Evolutionary conservation across 2,797 vertebrate genomes (phyloP).

Genomic region (Aeoliscus strigatus): DNA sequence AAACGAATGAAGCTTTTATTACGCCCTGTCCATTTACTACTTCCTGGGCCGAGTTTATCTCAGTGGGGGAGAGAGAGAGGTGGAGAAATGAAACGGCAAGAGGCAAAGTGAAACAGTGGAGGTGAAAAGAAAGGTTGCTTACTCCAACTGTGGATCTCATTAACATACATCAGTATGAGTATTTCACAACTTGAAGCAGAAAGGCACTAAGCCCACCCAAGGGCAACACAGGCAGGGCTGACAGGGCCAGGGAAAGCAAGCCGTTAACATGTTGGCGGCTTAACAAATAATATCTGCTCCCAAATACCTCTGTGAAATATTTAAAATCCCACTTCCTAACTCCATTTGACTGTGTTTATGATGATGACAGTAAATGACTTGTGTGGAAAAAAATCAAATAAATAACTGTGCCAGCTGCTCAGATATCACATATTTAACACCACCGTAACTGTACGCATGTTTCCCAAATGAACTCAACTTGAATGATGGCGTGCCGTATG

Average conservation of each 20-base stretch:
- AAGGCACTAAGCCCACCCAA: slow-evolving; percentile 78
- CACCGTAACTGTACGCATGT: slow-evolving; percentile 43
- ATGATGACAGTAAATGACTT: slow-evolving; percentile 71
- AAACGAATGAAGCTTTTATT: slow-evolving; percentile 69
- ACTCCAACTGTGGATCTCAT: slow-evolving; percentile 73
- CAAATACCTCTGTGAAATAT: slow-evolving; percentile 72
- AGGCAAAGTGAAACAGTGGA: slow-evolving; percentile 43
- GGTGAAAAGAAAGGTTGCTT: slow-evolving; percentile 52
- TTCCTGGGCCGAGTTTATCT: slow-evolving; percentile 65
- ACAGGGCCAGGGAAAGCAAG: slow-evolving; percentile 71
- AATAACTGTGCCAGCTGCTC: slow-evolving; percentile 61
- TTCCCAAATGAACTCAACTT: slow-evolving; percentile 63
- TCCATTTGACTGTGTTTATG: slow-evolving; percentile 72
- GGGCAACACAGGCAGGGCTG: slow-evolving; percentile 72
- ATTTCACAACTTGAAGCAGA: slow-evolving; percentile 75
- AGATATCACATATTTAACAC: slow-evolving; percentile 67
- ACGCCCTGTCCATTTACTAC: slow-evolving; percentile 66
- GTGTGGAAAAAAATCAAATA: slow-evolving; percentile 38
- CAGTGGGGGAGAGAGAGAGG: slow-evolving; percentile 27
- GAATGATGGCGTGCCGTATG: slow-evolving; percentile 64
- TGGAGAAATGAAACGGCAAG: slow-evolving; percentile 25
- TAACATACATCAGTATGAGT: slow-evolving; percentile 76
- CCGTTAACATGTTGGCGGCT: slow-evolving; percentile 76
- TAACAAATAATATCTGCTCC: slow-evolving; percentile 75
- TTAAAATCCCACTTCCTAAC: slow-evolving; percentile 70